These are phyloP conservation scores for Euplexia lucipara DNA, from an alignment of 2,888 invertebrate genomes.

Conservation along the genomic window DNA sequence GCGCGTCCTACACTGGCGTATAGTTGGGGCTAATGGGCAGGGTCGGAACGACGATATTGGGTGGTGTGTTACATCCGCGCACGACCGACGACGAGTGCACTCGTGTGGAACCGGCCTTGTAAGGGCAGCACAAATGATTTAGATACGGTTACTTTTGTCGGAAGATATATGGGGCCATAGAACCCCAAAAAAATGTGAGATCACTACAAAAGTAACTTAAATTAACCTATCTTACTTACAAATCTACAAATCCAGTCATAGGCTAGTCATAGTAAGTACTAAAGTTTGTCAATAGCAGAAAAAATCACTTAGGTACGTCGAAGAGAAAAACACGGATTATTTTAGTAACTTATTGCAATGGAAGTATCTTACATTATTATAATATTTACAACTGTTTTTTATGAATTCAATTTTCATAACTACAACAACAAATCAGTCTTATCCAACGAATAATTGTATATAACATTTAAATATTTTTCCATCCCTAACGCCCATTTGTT, in stretches of 20 bases:
- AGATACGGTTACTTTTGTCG: slow-evolving; percentile 53
- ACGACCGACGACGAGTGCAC: slow-evolving; percentile 75
- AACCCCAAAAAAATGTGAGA: not conserved
- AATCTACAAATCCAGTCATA: not conserved
- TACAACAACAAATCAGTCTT: not conserved
- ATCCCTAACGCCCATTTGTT: slow-evolving; percentile 59
- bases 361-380: no score
- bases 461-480: slow-evolving; percentile 35
- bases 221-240: not conserved
- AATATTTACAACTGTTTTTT: no score
- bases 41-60: slow-evolving; percentile 80
- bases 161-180: slow-evolving; percentile 9
- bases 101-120: slow-evolving; percentile 80
- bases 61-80: slow-evolving; percentile 81
- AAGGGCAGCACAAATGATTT: slow-evolving; percentile 62
- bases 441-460: slow-evolving; percentile 22
- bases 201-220: not conserved
- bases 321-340: not conserved
- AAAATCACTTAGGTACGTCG: not conserved
- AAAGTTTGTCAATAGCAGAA: not conserved
- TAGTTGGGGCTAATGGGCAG: slow-evolving; percentile 69
- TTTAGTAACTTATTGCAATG: no score
- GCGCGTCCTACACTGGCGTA: slow-evolving; percentile 56
- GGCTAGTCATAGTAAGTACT: not conserved
- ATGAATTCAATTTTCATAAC: no score